Base-by-base conservation (phyloP, 2,888 invertebrate genomes). In the Pseudeuparius sepicola region DNA sequence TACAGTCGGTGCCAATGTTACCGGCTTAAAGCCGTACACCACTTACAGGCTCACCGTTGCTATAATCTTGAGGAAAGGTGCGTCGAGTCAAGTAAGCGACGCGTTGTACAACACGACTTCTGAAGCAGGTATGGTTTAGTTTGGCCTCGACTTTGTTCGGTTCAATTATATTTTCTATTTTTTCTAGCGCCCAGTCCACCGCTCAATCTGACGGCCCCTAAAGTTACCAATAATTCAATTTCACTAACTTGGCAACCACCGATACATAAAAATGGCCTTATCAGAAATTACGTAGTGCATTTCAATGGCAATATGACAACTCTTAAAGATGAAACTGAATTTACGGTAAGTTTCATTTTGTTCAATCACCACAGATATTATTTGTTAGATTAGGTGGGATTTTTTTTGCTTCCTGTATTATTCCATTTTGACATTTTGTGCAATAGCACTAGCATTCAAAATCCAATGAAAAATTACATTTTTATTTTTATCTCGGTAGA, bases 1-100 rank as follows among this genome's bases (percentile, higher is more conserved):
- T 37, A 64, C 66, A 30, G 70, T 63, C 46, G 60, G 67, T 45
- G 71, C 70, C 15, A 68, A 64, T 24, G 69, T 86, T n/a, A 65
- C 63, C 1, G 65, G 68, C 31, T 62, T 89, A 33, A 72, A 73
- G 45, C 84, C 88, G 0, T 84, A 78, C 52, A 79, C 79, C 3
- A 77, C 75, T 1, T 89, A 89, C 51, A 74, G 70, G 56, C 67
- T 87, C 29, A 66, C 67, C 13, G 72, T 88, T 41, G 68, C 77
- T 18, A 73, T 85, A 43, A 68, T 69, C 23, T 72, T 75, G 1
- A 38, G 27, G 7, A 28, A 35, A 12, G 14, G 67, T 65, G 31
- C 64, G 60, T 26, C 73, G 40, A 72, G 75, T 7, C 63, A 66
- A 24, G 61, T 59, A 31, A 75, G 77, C 59, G 70, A 80, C 63